These are phyloP conservation scores for Rhogogaster chlorosoma DNA, from an alignment of 2,888 invertebrate species.

Conservation along the genomic window DNA sequence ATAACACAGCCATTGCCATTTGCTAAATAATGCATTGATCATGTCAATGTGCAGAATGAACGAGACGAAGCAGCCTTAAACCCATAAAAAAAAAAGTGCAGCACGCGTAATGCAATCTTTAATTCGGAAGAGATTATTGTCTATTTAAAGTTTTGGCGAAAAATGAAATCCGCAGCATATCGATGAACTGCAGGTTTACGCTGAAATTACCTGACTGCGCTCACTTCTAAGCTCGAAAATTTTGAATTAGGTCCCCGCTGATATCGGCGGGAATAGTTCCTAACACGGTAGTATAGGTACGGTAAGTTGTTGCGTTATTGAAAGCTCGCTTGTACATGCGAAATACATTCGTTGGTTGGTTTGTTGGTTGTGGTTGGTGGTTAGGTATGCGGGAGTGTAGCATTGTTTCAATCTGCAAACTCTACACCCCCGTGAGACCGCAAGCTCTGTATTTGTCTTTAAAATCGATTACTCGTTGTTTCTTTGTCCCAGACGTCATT, in stretches of 20 bases:
- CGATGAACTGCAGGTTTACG: neutral
- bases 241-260: constrained; percentile 14
- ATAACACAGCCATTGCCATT: neutral
- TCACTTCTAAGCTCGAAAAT: neutral
- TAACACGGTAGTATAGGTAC: neutral
- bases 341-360: constrained; percentile 11
- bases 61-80: neutral
- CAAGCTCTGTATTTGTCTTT: constrained; percentile 37
- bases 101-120: neutral
- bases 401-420: constrained; percentile 43
- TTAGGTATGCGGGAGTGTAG: neutral
- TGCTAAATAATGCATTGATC: neutral
- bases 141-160: neutral
- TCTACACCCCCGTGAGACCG: constrained; percentile 25
- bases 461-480: constrained; percentile 39
- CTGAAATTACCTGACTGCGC: neutral
- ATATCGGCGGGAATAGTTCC: constrained; percentile 2
- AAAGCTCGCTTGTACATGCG: neutral
- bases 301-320: neutral
- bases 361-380: neutral
- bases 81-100: neutral
- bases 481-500: constrained; percentile 13
- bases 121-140: neutral
- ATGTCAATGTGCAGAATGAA: neutral
- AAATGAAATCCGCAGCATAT: neutral